phyloP scores from a whole-genome alignment of 2,113 vertebrate genomes.

The Chitala chitala region DNA sequence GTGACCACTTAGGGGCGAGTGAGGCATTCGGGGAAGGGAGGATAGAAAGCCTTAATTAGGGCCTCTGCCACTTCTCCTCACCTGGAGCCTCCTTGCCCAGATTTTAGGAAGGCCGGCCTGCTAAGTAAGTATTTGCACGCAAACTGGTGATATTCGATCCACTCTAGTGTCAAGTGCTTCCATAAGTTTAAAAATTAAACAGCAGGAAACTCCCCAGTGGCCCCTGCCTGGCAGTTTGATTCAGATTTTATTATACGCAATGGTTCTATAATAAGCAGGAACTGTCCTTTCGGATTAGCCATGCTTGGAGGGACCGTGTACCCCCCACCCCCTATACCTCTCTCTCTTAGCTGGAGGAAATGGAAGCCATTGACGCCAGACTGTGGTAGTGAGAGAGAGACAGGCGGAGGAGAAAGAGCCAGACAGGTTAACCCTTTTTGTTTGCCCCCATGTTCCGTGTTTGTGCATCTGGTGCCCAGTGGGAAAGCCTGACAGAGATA shows the following conservation, averaged over 20 bases:
- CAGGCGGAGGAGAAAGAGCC: constrained; percentile 23
- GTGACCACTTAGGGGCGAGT: constrained; percentile 58
- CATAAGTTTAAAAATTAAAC: constrained; percentile 89
- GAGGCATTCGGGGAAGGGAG: constrained; percentile 44
- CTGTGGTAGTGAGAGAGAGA: constrained; percentile 39
- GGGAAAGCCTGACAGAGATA: not conserved
- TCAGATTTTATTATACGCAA: constrained; percentile 82
- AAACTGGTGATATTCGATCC: constrained; percentile 78
- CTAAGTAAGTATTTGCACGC: constrained; percentile 86
- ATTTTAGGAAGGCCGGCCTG: constrained; percentile 56
- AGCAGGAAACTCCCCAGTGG: constrained; percentile 66
- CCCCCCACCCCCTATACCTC: constrained; percentile 53
- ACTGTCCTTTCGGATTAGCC: constrained; percentile 85
- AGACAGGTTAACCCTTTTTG: constrained; percentile 46
- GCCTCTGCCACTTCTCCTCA: constrained; percentile 52
- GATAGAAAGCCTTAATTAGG: constrained; percentile 66
- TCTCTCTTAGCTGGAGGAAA: constrained; percentile 52
- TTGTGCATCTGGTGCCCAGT: not conserved
- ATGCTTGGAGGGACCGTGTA: constrained; percentile 63
- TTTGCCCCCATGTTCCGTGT: not conserved
- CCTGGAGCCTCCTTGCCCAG: constrained; percentile 58
- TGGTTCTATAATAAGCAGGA: constrained; percentile 82
- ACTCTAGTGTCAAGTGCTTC: constrained; percentile 79
- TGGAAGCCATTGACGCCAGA: constrained; percentile 56
- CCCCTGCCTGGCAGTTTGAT: constrained; percentile 72